Conservation (phyloP, 2,888 invertebrate genomes). For the Sarcophaga carnaria region DNA sequence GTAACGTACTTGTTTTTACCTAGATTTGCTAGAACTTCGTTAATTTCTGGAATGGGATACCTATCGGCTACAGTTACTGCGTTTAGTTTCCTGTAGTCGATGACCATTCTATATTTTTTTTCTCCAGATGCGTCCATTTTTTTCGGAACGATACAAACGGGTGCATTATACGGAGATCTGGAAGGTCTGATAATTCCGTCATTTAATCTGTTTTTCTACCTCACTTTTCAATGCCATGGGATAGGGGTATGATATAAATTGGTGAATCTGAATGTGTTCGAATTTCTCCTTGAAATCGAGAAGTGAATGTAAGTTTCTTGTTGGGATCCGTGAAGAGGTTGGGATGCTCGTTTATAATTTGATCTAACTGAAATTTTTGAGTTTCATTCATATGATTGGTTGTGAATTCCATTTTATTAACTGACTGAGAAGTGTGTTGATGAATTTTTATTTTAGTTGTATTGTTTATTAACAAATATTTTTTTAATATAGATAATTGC, state of each 20-base stretch:
- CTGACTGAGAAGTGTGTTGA: slow-evolving; percentile 4
- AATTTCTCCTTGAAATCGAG: slow-evolving; percentile 22
- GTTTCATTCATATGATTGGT: slow-evolving; percentile 30
- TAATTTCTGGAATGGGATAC: slow-evolving; percentile 37
- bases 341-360: slow-evolving; percentile 31
- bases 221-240: slow-evolving; percentile 21
- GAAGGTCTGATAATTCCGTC: slow-evolving; percentile 27
- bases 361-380: slow-evolving; percentile 35
- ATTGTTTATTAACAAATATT: slow-evolving; percentile 21
- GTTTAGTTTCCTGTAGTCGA: slow-evolving; percentile 46
- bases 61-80: slow-evolving; percentile 16
- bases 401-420: slow-evolving; percentile 18
- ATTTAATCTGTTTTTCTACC: slow-evolving; percentile 23
- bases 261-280: slow-evolving; percentile 4
- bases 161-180: slow-evolving; percentile 21
- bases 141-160: slow-evolving; percentile 31
- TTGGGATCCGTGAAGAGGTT: slow-evolving; percentile 27
- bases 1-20: slow-evolving; percentile 31
- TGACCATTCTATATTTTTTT: slow-evolving; percentile 46
- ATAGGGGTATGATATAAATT: slow-evolving; percentile 32
- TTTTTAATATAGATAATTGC: slow-evolving; percentile 21
- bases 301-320: slow-evolving; percentile 27
- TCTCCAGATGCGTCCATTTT: slow-evolving; percentile 23
- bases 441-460: slow-evolving; percentile 12
- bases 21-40: slow-evolving; percentile 40